Evolutionary conservation across 64 coral and sea anemone species (phyloP).

Genomic region (Porites lutea): DNA sequence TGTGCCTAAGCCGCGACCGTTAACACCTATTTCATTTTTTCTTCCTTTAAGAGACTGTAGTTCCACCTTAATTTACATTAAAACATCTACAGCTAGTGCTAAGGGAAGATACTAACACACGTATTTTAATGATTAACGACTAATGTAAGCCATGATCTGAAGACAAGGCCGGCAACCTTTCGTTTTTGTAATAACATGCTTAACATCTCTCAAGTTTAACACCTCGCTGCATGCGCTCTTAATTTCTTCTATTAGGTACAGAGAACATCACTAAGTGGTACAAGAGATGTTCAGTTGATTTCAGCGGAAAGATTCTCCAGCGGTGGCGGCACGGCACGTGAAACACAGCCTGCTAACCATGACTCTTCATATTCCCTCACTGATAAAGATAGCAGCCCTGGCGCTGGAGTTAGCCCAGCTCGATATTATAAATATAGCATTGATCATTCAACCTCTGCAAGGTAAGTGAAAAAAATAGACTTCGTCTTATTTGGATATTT

Average conservation of each 20-base stretch:
- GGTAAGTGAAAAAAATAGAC: not conserved
- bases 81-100: no score
- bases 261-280: not conserved
- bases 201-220: no score
- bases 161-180: no score
- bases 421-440: not conserved
- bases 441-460: not conserved
- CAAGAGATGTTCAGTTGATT: constrained; percentile 1
- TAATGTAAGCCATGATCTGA: no score
- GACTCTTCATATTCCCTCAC: not conserved
- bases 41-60: no score
- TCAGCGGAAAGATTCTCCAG: not conserved
- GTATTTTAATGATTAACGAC: no score
- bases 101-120: no score
- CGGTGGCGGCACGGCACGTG: not conserved
- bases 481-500: not conserved
- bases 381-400: not conserved
- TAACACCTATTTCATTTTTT: no score
- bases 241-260: not conserved
- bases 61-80: no score
- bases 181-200: no score
- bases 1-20: no score
- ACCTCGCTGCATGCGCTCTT: no score
- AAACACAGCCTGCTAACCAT: not conserved
- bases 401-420: not conserved